Evolutionary conservation across 2,888 invertebrate species (phyloP).

Genomic region (Polyploca ridens): DNA sequence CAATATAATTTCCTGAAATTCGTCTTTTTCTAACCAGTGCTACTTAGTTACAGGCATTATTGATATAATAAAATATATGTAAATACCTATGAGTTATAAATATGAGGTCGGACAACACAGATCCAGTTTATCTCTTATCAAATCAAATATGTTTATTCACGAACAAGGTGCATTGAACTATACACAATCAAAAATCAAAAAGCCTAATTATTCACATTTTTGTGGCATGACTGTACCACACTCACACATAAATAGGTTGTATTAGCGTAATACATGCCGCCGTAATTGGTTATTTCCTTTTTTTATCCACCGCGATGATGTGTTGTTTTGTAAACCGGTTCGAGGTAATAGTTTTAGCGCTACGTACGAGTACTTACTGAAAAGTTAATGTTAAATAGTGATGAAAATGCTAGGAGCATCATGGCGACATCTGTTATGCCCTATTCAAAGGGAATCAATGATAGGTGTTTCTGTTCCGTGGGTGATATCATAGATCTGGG

Average conservation of each 20-base stretch:
- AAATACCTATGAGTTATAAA: too few species aligned
- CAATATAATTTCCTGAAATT: too few species aligned
- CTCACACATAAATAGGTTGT: constrained; percentile 9
- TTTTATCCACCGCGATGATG: constrained; percentile 35
- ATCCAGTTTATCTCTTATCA: neutral
- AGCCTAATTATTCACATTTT: neutral
- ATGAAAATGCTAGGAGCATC: constrained; percentile 23
- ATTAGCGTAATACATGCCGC: constrained; percentile 22
- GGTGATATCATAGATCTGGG: too few species aligned
- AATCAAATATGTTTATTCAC: neutral
- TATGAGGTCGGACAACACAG: neutral
- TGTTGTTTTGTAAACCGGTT: constrained; percentile 42
- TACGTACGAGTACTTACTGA: neutral
- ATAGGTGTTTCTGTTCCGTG: too few species aligned
- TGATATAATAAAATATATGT: too few species aligned
- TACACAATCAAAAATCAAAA: constrained; percentile 3
- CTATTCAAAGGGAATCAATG: too few species aligned
- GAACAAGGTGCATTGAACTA: neutral
- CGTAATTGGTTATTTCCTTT: constrained; percentile 55
- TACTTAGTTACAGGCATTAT: too few species aligned
- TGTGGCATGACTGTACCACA: neutral
- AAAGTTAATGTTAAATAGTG: constrained; percentile 5
- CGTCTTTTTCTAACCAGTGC: too few species aligned
- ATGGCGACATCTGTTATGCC: neutral
- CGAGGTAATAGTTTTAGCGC: constrained; percentile 31